Evolutionary conservation across 2,797 vertebrate species (phyloP), one percentile per base, ranked within the genome.

Genomic region (Enteromius argenteus): DNA sequence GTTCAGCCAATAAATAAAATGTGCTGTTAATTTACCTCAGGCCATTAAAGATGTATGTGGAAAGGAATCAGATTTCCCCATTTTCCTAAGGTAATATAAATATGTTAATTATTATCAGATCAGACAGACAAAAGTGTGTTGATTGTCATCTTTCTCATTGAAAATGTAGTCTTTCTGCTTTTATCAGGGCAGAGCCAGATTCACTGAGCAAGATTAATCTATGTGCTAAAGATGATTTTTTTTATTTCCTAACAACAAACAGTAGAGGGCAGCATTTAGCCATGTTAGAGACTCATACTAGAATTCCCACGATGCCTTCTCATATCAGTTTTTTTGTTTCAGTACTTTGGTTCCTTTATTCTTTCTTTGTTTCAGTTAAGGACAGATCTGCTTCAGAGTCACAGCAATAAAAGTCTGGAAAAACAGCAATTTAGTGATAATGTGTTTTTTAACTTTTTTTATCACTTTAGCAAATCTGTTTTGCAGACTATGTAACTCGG

Each of bases 211-310:
- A 56, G 53, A 56, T n/a, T n/a, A 10, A 56, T 10, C 21, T n/a
- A n/a, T 56, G 53, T 56, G 53, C 53, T 27, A 27, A 27, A 27
- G 27, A 27, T 27, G 27, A 27, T 27, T 27, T 27, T 27, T 27
- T 27, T 27, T 23, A 42, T 32, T 30, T 64, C 27, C 21, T 35
- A 4, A 23, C 0, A 35, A 89, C 84, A 86, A 86, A 89, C 56
- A 71, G 39, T 87, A 92, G 95, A 90, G 93, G 94, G 93, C 94
- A 94, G 92, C 91, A 94, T 85, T 91, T 85, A 78, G 89, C 92
- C 91, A 90, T 89, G 88, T 90, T 86, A 37, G 85, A 88, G 88
- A 88, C 87, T 86, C 39, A 13, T 44, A 3, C 42, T 39, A n/a
- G 39, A 62, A 27, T 2, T 79, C 53, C 10, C 73, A 32, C 2